Evolutionary conservation across 2,113 vertebrate species (phyloP), one percentile per base, ranked within the genome.

Genomic region (Aspidoscelis tigris): DNA sequence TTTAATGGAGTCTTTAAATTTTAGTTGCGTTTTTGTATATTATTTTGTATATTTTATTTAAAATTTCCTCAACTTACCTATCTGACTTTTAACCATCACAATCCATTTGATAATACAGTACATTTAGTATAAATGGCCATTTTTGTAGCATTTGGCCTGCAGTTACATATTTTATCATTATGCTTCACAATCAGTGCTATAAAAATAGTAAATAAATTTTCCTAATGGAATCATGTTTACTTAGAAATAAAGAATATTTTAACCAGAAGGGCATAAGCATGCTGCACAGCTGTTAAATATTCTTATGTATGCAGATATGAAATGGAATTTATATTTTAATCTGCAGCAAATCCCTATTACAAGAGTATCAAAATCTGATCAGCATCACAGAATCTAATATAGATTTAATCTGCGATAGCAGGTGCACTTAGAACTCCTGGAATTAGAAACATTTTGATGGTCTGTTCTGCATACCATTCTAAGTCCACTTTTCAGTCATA

Each of bases 21-120:
- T 96, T 95, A 95, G 95, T 96, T 96, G 92, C 84, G 94, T 95
- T 96, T 96, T 97, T 96, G 94, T 95, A 95, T 95, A 95, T 97
- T 96, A 92, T 95, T 96, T 96, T 96, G 93, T 97, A 96, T 96
- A 96, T 96, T 96, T 97, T 96, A 96, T 95, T 97, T 96, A 96
- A 96, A 95, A 92, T 95, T 94, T 91, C 95, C 89, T 94, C 86
- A 95, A 90, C 92, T 94, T 95, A 95, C 96, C 91, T 94, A 90
- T 91, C 93, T 94, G 95, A 93, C 94, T 95, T 95, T 95, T 93
- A 95, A 95, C 92, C 88, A 91, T 95, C 93, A 94, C 93, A 88
- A 81, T 91, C 94, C 89, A 91, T 93, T 95, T 93, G 93, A 95
- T 94, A 93, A 94, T 95, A 92, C 93, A 50, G 47, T 50, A 50